These are phyloP conservation scores for Epizoanthus ramosus DNA, from an alignment of 92 coral and sea anemone genomes.

Conservation along the genomic window DNA sequence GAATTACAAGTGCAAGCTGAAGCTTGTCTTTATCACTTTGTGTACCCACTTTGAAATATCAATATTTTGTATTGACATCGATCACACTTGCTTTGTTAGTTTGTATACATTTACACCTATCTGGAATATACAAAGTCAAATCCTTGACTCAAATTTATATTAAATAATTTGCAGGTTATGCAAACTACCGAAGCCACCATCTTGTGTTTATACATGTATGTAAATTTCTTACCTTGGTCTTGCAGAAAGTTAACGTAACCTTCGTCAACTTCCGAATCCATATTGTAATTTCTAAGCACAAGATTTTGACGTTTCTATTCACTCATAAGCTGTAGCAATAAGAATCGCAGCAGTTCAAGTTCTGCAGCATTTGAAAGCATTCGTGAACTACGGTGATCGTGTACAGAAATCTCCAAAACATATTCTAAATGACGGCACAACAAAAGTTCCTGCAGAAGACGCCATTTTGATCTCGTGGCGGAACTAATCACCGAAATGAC, in stretches of 20 bases:
- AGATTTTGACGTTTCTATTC: background rate
- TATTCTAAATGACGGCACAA: background rate
- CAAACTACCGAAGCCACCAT: too few species aligned
- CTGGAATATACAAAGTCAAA: too few species aligned
- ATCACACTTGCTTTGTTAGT: too few species aligned
- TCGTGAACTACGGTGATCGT: background rate
- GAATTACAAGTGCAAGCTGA: too few species aligned
- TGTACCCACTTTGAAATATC: too few species aligned
- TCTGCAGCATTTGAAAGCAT: background rate
- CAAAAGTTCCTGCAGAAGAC: conserved; percentile 10
- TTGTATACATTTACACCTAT: too few species aligned
- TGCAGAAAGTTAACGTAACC: conserved; percentile 37
- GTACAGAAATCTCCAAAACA: background rate
- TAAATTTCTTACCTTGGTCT: conserved; percentile 29
- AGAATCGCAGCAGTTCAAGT: background rate
- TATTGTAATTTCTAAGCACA: background rate
- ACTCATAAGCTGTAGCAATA: background rate
- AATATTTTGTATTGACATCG: too few species aligned
- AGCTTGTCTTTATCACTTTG: too few species aligned
- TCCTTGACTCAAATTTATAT: too few species aligned
- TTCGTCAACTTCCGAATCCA: conserved; percentile 34
- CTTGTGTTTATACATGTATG: too few species aligned
- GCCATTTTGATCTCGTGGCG: conserved; percentile 46
- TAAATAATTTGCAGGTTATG: too few species aligned
- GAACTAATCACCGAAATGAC: background rate